Conservation (phyloP, 1,140 invertebrate species). For the Cyrtorhinus lividipennis region DNA sequence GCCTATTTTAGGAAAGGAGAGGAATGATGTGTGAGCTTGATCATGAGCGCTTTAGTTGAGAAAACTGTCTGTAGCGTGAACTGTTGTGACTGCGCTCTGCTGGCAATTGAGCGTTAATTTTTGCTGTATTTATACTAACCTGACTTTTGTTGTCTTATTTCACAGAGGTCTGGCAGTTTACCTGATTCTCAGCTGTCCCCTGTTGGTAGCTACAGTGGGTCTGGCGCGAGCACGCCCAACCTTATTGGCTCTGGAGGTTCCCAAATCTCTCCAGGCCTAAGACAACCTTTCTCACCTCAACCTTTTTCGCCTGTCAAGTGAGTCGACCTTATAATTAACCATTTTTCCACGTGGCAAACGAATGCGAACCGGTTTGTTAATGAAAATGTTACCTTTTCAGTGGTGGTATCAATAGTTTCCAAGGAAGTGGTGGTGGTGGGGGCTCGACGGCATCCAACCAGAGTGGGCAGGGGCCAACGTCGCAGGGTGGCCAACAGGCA, state of each 20-base stretch:
- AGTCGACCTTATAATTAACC: conserved; percentile 8
- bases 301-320: conserved; percentile 29
- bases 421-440: conserved; percentile 9
- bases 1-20: too few relatives aligned
- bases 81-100: too few relatives aligned
- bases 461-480: conserved; percentile 22
- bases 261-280: conserved; percentile 28
- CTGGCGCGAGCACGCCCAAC: conserved; percentile 24
- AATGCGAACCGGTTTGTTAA: neutral
- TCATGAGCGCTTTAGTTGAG: too few relatives aligned
- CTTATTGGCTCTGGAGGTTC: conserved; percentile 16
- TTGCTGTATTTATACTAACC: too few relatives aligned
- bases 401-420: conserved; percentile 22
- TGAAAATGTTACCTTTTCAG: conserved; percentile 11
- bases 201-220: conserved; percentile 36
- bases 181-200: conserved; percentile 57
- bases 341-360: neutral
- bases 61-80: too few relatives aligned
- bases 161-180: conserved; percentile 45
- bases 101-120: too few relatives aligned
- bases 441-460: neutral
- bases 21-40: too few relatives aligned
- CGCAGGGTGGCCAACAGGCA: conserved; percentile 22
- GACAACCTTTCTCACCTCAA: conserved; percentile 33
- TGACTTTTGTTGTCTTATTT: too few relatives aligned